Evolutionary conservation across 2,113 vertebrate genomes (phyloP).

Genomic region (Petromus typicus): DNA sequence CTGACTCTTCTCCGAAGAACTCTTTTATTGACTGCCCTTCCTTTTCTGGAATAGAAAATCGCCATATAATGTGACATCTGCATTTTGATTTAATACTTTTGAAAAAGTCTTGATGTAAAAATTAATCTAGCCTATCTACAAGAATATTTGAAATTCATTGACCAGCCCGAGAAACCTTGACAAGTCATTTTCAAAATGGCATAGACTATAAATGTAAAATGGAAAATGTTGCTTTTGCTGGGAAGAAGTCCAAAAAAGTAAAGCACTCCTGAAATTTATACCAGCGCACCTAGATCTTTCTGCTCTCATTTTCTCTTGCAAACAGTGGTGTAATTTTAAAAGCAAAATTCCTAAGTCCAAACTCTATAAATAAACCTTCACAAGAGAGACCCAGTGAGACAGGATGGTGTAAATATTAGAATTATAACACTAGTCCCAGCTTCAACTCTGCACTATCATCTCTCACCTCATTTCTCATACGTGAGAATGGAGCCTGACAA

Average conservation of each 20-base stretch:
- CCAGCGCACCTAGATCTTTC: slow-evolving; percentile 58
- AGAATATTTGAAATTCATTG: slow-evolving; percentile 75
- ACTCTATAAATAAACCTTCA: slow-evolving; percentile 60
- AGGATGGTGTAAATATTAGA: slow-evolving; percentile 53
- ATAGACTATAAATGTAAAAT: slow-evolving; percentile 67
- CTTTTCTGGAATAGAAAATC: background rate
- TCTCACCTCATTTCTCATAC: background rate
- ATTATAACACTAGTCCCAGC: background rate
- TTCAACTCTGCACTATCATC: background rate
- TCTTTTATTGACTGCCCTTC: background rate
- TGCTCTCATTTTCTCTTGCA: slow-evolving; percentile 62
- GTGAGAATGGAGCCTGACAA: background rate
- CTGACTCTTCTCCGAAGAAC: background rate
- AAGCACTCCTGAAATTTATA: slow-evolving; percentile 74
- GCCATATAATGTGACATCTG: background rate
- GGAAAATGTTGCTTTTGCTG: slow-evolving; percentile 73
- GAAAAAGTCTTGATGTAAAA: slow-evolving; percentile 62
- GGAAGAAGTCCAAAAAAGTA: slow-evolving; percentile 76
- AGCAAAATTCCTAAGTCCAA: slow-evolving; percentile 31
- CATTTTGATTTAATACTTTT: slow-evolving; percentile 63
- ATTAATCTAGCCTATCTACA: slow-evolving; percentile 55
- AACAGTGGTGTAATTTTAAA: slow-evolving; percentile 59
- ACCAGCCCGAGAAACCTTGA: slow-evolving; percentile 69
- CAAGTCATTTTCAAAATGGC: slow-evolving; percentile 78
- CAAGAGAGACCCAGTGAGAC: background rate